Percentiles rank a stretch among this genome's conserved stretches.
These are phyloP conservation scores for Manis pentadactyla DNA, from an alignment of 2,797 vertebrate genomes.

Conservation along the genomic window DNA sequence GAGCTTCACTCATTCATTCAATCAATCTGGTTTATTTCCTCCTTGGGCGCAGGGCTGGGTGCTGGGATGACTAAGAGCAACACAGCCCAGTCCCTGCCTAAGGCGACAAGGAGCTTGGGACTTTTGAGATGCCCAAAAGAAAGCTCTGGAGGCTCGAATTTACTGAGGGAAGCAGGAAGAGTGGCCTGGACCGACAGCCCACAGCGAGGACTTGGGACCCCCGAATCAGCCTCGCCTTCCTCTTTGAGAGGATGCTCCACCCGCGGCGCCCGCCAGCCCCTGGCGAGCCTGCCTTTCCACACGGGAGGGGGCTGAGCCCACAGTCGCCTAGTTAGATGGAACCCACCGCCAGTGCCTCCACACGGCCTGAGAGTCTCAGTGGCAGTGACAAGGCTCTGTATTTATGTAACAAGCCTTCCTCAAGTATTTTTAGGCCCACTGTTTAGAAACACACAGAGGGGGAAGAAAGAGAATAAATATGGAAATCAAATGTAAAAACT, in stretches of 20 bases:
- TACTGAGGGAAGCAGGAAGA: not conserved
- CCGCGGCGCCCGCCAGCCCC: rapidly evolving
- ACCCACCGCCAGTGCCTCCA: rapidly evolving
- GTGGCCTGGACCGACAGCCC: not conserved
- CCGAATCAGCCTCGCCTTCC: rapidly evolving
- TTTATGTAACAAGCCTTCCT: slow-evolving; percentile 85
- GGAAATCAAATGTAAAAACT: slow-evolving; percentile 91
- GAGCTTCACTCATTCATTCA: rapidly evolving
- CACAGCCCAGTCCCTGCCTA: not conserved
- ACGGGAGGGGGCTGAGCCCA: rapidly evolving
- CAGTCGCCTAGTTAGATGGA: rapidly evolving
- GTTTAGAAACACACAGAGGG: slow-evolving; percentile 84
- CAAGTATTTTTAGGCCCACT: slow-evolving; percentile 82
- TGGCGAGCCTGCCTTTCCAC: rapidly evolving
- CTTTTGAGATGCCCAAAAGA: not conserved
- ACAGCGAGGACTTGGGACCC: not conserved
- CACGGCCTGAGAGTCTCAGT: slow-evolving; percentile 71
- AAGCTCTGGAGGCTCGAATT: not conserved
- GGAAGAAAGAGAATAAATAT: slow-evolving; percentile 85
- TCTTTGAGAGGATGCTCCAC: rapidly evolving
- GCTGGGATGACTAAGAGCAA: too few species aligned
- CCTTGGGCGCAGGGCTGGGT: rapidly evolving
- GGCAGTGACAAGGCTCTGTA: slow-evolving; percentile 73
- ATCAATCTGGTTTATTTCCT: not conserved
- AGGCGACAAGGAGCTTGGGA: not conserved